Evolutionary conservation across 2,113 vertebrate species (phyloP), one percentile per base, ranked within the genome.

Genomic region (Taurulus bubalis): DNA sequence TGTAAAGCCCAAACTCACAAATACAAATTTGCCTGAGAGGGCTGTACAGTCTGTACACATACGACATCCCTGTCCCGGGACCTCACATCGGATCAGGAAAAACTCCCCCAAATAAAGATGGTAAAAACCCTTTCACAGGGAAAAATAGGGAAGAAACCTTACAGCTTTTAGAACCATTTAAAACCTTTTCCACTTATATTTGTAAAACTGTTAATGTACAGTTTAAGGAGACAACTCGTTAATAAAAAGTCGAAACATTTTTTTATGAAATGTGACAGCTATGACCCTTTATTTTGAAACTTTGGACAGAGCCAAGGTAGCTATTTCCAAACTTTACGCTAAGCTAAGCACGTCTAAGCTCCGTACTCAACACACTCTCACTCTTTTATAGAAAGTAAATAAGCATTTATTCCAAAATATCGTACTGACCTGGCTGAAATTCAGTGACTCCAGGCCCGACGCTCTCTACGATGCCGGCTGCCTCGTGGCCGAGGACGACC

Each of bases 401-500:
- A 18, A 16, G 15, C 45, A 16, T 47, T 18, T 12, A 11, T 40
- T 40, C 11, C 40, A 12, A 47, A 47, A 16, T 16, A 47, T 38
- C 24, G 0, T 24, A 42, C 30, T 22, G 5, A 87, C 96, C 96
- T 91, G 95, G 93, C 77, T 96, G 94, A 81, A 95, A 89, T 12
- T 94, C 92, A 0, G 95, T 96, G 79, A 97, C 96, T 83, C 95
- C 96, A 45, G 94, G 90, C 15, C 96, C 96, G 20, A 95, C 30
- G 1, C 96, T 97, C 87, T 97, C 96, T 32, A 97, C 96, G 7
- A 96, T 92, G 8, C 96, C 96, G 18, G 95, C 95, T 16, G 92
- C 96, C 87, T 97, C 96, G 0, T 97, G 97, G 1, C 97, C 97
- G 3, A 95, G 94, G 24, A 97, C 94, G 0, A 94, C 76, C 18